Base-by-base conservation (phyloP, 1,140 invertebrate species). In the Bombus sylvicola region DNA sequence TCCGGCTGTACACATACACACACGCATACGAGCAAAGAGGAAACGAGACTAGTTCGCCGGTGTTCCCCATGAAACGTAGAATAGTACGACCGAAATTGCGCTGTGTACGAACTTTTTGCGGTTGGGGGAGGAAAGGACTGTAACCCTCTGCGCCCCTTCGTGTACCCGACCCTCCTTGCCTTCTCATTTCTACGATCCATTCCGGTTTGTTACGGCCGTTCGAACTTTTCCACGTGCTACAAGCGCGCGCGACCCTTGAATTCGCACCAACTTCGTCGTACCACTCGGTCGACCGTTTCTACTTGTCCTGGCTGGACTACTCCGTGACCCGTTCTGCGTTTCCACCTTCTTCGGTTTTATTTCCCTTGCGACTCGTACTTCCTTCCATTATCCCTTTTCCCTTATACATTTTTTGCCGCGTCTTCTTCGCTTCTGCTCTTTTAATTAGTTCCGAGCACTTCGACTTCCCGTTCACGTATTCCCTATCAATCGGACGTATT, bases 231-330 rank as follows among this genome's bases (percentile, higher is more conserved):
- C 53, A 41, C 34, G 43, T 37, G 53, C 13, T 43, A 43, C 41
- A 41, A 85, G 57, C 68, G 8, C 25, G 41, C 47, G 43, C 64
- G 84, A 76, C 53, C 53, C 53, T 64, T 72, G 69, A 86, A 87
- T 89, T 88, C 87, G 73, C 73, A 43, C 66, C 66, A 89, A 89
- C 88, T 89, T 89, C 78, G 66, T 69, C 76, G 79, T 87, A 64
- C 64, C 71, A 43, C 59, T 57, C 47, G 47, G 28, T 59, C 57
- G 34, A 78, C 79, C 77, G 59, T 83, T 83, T 87, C 69, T 74
- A 72, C 59, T 75, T 68, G 28, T 31, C 25, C 47, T 28, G 13
- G 0, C n/a, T 47, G 66, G 43, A 47, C 77, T 83, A 83, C 43
- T 62, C 66, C 13, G 28, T 28, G 28, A 64, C 22, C n/a, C 80